Percentiles rank a stretch among this genome's conserved stretches.
phyloP scores from a whole-genome alignment of 1,140 invertebrate genomes.

The Phocides pigmalion region DNA sequence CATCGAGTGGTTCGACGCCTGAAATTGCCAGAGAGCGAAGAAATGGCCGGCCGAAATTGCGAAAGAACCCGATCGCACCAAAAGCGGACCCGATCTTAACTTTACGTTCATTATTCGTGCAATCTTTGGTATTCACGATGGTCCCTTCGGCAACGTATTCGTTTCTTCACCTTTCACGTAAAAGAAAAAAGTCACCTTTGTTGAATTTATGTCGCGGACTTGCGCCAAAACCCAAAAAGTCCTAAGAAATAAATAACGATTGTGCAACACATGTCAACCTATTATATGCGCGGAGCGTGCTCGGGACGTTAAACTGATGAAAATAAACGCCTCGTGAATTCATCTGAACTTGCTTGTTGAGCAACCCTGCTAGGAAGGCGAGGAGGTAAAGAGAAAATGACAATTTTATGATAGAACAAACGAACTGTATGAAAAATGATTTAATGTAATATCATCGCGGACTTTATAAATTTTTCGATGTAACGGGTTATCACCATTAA shows the following conservation, averaged over 20 bases:
- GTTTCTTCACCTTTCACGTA: constrained; percentile 30
- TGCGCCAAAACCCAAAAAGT: constrained; percentile 32
- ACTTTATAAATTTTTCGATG: too few species aligned
- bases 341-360: constrained; percentile 43
- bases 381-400: constrained; percentile 37
- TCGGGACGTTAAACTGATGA: constrained; percentile 50
- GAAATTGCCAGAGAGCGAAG: constrained; percentile 3
- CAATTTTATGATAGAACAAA: constrained; percentile 36
- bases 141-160: constrained; percentile 22
- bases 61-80: constrained; percentile 20
- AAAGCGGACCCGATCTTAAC: constrained; percentile 19
- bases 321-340: constrained; percentile 53
- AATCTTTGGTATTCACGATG: constrained; percentile 35
- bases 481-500: too few species aligned
- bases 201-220: constrained; percentile 24
- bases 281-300: constrained; percentile 44
- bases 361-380: constrained; percentile 51
- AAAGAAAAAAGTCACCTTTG: constrained; percentile 14
- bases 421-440: background rate
- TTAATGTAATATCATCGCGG: too few species aligned
- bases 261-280: constrained; percentile 57
- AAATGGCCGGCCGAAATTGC: constrained; percentile 15
- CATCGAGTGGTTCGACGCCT: constrained; percentile 1
- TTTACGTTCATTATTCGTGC: constrained; percentile 31
- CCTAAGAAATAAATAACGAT: constrained; percentile 50